Evolutionary conservation across 2,888 invertebrate genomes (phyloP), one percentile per base, ranked within the genome.

Genomic region (Drosophila greeni): DNA sequence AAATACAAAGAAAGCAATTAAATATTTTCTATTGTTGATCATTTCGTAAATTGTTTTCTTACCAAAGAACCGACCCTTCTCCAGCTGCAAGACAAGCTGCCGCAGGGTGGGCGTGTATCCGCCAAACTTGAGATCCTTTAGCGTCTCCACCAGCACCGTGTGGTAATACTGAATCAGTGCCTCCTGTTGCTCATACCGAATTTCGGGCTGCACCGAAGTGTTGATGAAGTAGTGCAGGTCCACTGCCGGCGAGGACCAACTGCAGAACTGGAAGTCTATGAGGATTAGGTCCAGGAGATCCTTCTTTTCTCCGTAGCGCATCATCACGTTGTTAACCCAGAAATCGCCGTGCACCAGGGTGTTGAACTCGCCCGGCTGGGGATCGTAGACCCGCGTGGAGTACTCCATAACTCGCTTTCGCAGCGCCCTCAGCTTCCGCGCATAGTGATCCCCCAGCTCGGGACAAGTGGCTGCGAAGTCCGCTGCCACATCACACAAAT

Each of bases 251-350:
- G 88, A 86, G 12, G 82, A 76, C 88, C 88, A 88, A 43, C 71
- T 77, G 31, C 82, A 79, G 55, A 85, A 86, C 54, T 88, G 88
- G 58, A 88, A 88, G 53, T 88, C 88, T 23, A 88, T 84, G 11
- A 88, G 53, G n/a, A n/a, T 60, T 60, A 85, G 66, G 70, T 88
- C 87, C 36, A 66, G 52, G 1, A 61, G 67, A 11, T 57, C 47
- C 4, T 62, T 59, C 0, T 60, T 48, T 5, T 57, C 61, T 3
- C 48, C 58, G 33, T 84, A 85, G 14, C 73, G 72, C 14, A 86
- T 68, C 87, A 88, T 86, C 8, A 86, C 77, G 45, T 88, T 88
- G 56, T 88, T 88, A 1, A 73, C 72, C 88, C 88, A 88, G 5
- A 84, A 74, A 65, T 88, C 88, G 3, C 88, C 88, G 52, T 88